Conservation (phyloP, 2,888 invertebrate species). For the Drosophila siamana region DNA sequence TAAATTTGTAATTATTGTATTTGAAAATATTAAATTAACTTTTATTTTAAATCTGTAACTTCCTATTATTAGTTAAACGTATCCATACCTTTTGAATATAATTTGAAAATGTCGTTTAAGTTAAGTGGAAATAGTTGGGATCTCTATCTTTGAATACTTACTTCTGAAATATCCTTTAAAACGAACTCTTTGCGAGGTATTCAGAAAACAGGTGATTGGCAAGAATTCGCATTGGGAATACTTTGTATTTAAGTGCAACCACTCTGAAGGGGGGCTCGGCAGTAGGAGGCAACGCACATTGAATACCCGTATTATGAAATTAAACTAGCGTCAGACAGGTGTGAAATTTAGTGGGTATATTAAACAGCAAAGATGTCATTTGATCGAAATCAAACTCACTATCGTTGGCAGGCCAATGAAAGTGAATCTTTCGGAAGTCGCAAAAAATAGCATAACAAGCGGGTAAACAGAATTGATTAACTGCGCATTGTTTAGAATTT, state of each 20-base stretch:
- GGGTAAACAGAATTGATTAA: conserved; percentile 4
- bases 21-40: too few species aligned
- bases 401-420: conserved; percentile 7
- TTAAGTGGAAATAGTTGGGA: too few species aligned
- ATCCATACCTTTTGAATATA: too few species aligned
- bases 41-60: too few species aligned
- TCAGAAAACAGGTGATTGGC: conserved; percentile 40
- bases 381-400: conserved; percentile 25
- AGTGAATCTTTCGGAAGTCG: conserved; percentile 14
- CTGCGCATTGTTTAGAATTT: not conserved
- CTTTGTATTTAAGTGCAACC: conserved; percentile 1
- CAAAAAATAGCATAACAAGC: not conserved
- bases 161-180: too few species aligned
- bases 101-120: too few species aligned
- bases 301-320: conserved; percentile 26
- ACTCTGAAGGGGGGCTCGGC: conserved; percentile 26
- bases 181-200: conserved; percentile 5
- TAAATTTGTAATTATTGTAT: too few species aligned
- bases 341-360: conserved; percentile 43
- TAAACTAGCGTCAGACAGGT: conserved; percentile 44
- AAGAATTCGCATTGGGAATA: not conserved
- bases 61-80: too few species aligned
- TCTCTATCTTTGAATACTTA: too few species aligned
- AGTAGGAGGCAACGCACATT: conserved; percentile 12
- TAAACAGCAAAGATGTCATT: conserved; percentile 39